These are phyloP conservation scores for Mungos mungo DNA, from an alignment of 2,113 vertebrate species.

Conservation along the genomic window DNA sequence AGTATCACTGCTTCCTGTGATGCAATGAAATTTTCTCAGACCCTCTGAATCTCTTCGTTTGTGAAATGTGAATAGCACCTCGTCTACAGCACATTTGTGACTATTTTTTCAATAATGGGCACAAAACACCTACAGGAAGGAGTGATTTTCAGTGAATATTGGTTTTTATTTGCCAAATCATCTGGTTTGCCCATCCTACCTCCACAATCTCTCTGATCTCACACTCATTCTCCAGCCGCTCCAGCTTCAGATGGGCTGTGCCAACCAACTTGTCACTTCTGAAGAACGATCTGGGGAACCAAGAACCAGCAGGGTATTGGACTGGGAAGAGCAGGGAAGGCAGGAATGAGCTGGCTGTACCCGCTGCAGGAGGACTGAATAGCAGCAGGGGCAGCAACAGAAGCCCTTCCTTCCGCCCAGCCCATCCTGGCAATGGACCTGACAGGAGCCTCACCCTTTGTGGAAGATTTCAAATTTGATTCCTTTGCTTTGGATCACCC, in stretches of 20 bases:
- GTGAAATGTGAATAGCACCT: neutral
- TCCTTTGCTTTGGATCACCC: conserved; percentile 93
- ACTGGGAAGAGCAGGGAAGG: neutral
- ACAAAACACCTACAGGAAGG: neutral
- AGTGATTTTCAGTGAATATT: neutral
- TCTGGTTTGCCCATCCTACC: conserved; percentile 81
- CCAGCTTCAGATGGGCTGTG: conserved; percentile 93
- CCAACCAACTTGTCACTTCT: conserved; percentile 96
- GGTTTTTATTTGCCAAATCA: neutral
- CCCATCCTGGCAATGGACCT: neutral
- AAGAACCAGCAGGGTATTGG: conserved; percentile 12
- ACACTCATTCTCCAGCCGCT: conserved; percentile 93
- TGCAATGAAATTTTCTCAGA: neutral
- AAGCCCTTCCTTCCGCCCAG: neutral
- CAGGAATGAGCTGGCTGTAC: neutral
- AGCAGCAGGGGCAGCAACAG: neutral
- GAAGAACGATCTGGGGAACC: conserved; percentile 91
- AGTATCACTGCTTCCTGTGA: neutral
- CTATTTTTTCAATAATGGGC: neutral
- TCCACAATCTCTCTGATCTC: conserved; percentile 96
- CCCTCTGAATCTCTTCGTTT: neutral
- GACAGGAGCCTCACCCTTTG: conserved; percentile 90
- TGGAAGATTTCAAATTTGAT: conserved; percentile 97
- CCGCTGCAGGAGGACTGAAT: neutral
- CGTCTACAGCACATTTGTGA: neutral